These are phyloP conservation scores for Natator depressus DNA, from an alignment of 2,113 vertebrate species.

Conservation along the genomic window DNA sequence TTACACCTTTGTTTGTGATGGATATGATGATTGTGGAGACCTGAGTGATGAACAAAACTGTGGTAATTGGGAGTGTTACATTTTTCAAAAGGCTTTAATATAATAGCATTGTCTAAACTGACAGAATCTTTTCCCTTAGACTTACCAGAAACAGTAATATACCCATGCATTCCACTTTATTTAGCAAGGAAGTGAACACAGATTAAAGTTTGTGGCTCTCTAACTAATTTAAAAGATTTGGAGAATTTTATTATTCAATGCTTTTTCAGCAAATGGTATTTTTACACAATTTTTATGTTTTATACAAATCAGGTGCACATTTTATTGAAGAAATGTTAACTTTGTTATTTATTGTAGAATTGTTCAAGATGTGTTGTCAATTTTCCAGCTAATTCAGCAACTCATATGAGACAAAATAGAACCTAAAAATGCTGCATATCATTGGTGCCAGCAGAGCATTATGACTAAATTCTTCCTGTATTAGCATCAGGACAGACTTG, in stretches of 20 bases:
- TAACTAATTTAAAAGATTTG: background rate
- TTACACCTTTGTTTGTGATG: conserved; percentile 88
- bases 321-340: background rate
- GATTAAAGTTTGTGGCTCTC: background rate
- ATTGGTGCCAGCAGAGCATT: background rate
- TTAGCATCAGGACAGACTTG: background rate
- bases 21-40: conserved; percentile 97
- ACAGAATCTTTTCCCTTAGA: background rate
- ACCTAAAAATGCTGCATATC: background rate
- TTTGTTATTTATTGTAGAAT: background rate
- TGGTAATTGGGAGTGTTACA: conserved; percentile 78
- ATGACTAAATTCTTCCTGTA: background rate
- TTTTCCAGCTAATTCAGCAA: background rate
- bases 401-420: background rate
- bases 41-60: conserved; percentile 93
- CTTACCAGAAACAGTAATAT: background rate
- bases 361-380: background rate
- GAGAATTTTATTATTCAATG: background rate
- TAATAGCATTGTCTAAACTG: background rate
- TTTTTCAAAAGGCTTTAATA: background rate
- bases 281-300: background rate
- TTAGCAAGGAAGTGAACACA: background rate
- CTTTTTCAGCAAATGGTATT: background rate
- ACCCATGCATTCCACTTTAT: background rate
- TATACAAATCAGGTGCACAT: background rate